Evolutionary conservation across 2,797 vertebrate species (phyloP).

Genomic region (Emydoidea blandingii): DNA sequence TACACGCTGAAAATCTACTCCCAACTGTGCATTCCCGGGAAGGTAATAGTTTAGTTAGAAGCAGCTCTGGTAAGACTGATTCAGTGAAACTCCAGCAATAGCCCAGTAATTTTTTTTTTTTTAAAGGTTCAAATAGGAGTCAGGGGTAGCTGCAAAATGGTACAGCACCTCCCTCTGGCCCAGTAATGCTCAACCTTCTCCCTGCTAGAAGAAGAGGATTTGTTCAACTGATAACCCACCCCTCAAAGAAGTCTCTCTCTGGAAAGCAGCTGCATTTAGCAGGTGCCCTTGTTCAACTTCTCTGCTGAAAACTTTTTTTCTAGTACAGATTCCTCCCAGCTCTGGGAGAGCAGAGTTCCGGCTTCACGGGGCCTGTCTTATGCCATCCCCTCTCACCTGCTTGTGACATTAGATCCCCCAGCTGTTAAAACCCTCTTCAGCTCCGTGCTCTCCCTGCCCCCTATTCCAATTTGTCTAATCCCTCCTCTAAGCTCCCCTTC

Average conservation of each 20-base stretch:
- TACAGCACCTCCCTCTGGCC: not conserved
- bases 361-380: not conserved
- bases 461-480: not conserved
- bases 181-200: not conserved
- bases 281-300: not conserved
- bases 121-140: not conserved
- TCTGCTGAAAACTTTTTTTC: not conserved
- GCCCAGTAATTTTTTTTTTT: not conserved
- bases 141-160: not conserved
- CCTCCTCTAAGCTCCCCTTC: not conserved
- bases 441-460: fast-evolving
- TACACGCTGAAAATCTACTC: slow-evolving; percentile 7
- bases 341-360: not conserved
- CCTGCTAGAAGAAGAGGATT: not conserved
- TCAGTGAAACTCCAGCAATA: slow-evolving; percentile 20
- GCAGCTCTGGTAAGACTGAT: slow-evolving; percentile 9
- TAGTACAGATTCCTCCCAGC: not conserved
- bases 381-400: not conserved
- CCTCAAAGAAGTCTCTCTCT: slow-evolving; percentile 23
- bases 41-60: not conserved
- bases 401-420: not conserved
- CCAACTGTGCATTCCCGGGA: slow-evolving; percentile 25
- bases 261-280: not conserved
- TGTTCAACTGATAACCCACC: fast-evolving
- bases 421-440: not conserved